Evolutionary conservation across 2,888 invertebrate species (phyloP).

Genomic region (Heliconius cydno): DNA sequence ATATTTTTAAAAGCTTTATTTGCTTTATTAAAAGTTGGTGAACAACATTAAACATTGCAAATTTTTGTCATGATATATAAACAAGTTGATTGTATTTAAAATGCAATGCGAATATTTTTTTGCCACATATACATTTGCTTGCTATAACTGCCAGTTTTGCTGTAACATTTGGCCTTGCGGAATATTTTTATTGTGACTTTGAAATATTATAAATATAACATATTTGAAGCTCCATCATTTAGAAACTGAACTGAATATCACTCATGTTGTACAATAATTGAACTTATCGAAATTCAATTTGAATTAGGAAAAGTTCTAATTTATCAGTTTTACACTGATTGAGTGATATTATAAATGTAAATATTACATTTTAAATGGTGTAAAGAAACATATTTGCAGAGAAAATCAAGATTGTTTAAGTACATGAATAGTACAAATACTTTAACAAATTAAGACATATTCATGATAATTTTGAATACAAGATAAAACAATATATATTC

Average conservation of each 20-base stretch:
- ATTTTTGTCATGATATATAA: background rate
- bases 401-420: background rate
- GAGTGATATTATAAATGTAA: background rate
- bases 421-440: background rate
- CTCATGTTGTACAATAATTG: too few species aligned
- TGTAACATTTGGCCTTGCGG: conserved; percentile 13
- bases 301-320: background rate
- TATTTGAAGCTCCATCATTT: background rate
- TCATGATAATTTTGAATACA: too few species aligned
- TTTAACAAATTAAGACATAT: too few species aligned
- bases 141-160: background rate
- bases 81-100: background rate
- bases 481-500: too few species aligned
- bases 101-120: conserved; percentile 16
- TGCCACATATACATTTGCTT: background rate
- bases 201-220: background rate
- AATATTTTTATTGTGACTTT: background rate
- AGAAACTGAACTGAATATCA: background rate
- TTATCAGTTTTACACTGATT: background rate
- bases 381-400: too few species aligned
- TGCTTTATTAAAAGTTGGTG: background rate
- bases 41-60: conserved; percentile 6
- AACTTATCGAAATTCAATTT: too few species aligned
- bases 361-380: background rate
- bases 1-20: background rate